Percentiles rank a stretch among this genome's conserved stretches.
phyloP scores from a whole-genome alignment of 2,888 invertebrate species.

The Agrotis segetum region DNA sequence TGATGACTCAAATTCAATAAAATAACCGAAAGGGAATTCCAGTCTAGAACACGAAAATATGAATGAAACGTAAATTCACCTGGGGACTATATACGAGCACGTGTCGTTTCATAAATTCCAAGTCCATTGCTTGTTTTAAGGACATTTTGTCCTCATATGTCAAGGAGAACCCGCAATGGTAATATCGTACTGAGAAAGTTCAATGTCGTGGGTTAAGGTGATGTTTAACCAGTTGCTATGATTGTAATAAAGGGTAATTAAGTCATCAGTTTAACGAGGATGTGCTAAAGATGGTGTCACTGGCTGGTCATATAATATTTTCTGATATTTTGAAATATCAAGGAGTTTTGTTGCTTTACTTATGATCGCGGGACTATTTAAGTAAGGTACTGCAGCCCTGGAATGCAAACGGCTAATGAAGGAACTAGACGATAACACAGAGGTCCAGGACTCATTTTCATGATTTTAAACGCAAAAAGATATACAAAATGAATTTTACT shows the following conservation, averaged over 20 bases:
- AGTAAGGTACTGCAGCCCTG: no score
- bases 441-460: no score
- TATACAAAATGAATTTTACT: not conserved
- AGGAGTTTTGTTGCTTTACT: not conserved
- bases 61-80: conserved; percentile 53
- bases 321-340: conserved; percentile 18
- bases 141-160: not conserved
- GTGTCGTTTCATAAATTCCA: conserved; percentile 1
- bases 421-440: no score
- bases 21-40: conserved; percentile 38
- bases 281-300: conserved; percentile 24
- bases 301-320: conserved; percentile 20
- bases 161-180: conserved; percentile 25
- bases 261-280: conserved; percentile 46
- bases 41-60: conserved; percentile 24
- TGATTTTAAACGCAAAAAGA: no score
- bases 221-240: conserved; percentile 28
- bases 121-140: conserved; percentile 34
- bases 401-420: no score
- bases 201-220: conserved; percentile 10
- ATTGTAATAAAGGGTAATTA: conserved; percentile 51
- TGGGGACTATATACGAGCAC: conserved; percentile 17
- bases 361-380: no score
- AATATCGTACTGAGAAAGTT: not conserved
- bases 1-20: conserved; percentile 31